Evolutionary conservation across 2,113 vertebrate genomes (phyloP), one percentile per base, ranked within the genome.

Genomic region (Cheirogaleus medius): DNA sequence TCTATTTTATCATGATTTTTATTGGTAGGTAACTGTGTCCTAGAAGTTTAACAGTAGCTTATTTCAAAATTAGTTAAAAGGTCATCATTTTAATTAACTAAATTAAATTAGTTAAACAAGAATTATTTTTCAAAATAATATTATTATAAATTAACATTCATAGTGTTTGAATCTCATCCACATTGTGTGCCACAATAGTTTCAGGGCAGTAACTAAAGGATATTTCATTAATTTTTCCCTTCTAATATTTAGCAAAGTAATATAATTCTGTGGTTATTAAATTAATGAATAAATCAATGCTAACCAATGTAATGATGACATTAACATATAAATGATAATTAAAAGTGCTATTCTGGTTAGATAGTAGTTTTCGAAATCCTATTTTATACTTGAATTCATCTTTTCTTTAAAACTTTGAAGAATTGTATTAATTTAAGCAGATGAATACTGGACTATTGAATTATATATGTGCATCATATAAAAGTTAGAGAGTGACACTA

Each of bases 111-210:
- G 1, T 91, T 47, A 74, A 92, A 81, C 14, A 32, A 42, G 23
- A 82, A 74, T 42, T 13, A 58, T 88, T 90, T 76, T 97, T 34
- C 91, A 82, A 71, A 91, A 52, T 91, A 82, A 73, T 32, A n/a
- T 37, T 71, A n/a, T 85, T 47, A 25, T 11, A 82, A 69, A 63
- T 76, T 49, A 76, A 81, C 6, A 86, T 83, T 87, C 34, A 90
- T 4, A 25, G 25, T 39, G 1, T 15, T 39, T 76, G 49, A 20
- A 66, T 47, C 5, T 63, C 2, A 37, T 80, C 29, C 10, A n/a
- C 2, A 44, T 73, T 12, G 23, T 60, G 14, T 64, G 23, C n/a
- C 20, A 68, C 68, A 84, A 76, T 9, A 37, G 34, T 42, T 25
- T 42, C 15, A 54, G 27, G 23, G 2, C 12, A 58, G 25, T 5